Percentiles rank a stretch among this genome's conserved stretches.
phyloP scores from a whole-genome alignment of 2,888 invertebrate species.

The Mimachlamys varia region DNA sequence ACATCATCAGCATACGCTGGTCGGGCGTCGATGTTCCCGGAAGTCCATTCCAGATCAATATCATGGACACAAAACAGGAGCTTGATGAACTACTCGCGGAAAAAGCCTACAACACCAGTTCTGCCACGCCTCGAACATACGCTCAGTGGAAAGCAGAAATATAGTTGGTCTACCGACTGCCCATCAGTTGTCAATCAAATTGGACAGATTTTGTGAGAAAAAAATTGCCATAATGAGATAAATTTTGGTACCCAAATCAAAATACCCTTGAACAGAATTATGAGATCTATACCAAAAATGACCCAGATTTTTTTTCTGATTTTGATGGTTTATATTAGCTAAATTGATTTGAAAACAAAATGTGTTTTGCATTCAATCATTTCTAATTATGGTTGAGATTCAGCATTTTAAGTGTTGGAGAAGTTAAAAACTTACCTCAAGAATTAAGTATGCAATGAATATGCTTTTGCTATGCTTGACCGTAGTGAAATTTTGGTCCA shows the following conservation, averaged over 20 bases:
- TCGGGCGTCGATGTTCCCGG: conserved; percentile 98
- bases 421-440: no score
- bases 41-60: conserved; percentile 99
- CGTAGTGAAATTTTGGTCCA: no score
- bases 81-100: conserved; percentile 82
- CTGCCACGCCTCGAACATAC: conserved; percentile 46
- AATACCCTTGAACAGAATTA: background rate
- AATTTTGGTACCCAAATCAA: background rate
- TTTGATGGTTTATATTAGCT: no score
- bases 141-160: conserved; percentile 55
- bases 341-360: no score
- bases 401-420: no score
- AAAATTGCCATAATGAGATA: background rate
- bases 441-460: no score
- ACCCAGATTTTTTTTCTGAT: no score
- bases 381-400: no score
- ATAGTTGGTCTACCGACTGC: conserved; percentile 12
- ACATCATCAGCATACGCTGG: conserved; percentile 98
- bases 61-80: conserved; percentile 99
- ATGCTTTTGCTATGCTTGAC: no score
- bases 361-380: no score
- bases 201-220: background rate
- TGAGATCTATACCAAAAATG: no score
- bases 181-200: background rate
- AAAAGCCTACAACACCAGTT: conserved; percentile 53